Conservation (phyloP, 2,797 vertebrate species). For the Limnodromus scolopaceus region DNA sequence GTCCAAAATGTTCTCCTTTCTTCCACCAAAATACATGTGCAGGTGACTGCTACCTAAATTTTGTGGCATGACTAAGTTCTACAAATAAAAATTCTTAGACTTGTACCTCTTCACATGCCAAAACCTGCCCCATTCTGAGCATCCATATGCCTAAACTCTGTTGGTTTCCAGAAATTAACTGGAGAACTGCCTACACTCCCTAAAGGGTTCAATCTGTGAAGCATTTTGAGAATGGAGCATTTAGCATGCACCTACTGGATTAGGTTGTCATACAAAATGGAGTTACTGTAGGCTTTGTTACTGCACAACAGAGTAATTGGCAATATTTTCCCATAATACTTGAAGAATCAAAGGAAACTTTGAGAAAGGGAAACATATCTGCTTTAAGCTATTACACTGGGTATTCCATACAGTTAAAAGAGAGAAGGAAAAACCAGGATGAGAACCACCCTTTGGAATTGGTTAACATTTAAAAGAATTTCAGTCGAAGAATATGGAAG, state of each 20-base stretch:
- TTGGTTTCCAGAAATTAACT: not conserved
- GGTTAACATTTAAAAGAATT: not conserved
- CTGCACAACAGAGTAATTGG: not conserved
- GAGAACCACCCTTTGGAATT: not conserved
- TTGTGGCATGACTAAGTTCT: not conserved
- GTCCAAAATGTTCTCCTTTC: not conserved
- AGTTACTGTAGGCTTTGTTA: not conserved
- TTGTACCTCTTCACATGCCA: not conserved
- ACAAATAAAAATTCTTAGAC: not conserved
- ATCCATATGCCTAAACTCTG: not conserved
- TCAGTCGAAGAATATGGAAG: not conserved
- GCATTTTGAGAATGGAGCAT: not conserved
- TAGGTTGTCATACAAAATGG: not conserved
- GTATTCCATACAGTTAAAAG: not conserved
- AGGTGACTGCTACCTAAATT: not conserved
- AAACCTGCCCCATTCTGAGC: not conserved
- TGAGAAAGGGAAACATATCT: not conserved
- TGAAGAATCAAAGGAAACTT: not conserved
- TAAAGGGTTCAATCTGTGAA: constrained; percentile 25
- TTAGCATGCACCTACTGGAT: not conserved
- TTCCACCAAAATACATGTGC: not conserved
- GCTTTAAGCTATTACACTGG: not conserved
- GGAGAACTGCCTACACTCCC: not conserved
- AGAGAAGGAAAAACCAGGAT: not conserved
- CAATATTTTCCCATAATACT: not conserved